A percentile compares a stretch with the other conserved stretches of the same genome.
Conservation (phyloP, 2,797 vertebrate species). For the Merluccius polli region DNA sequence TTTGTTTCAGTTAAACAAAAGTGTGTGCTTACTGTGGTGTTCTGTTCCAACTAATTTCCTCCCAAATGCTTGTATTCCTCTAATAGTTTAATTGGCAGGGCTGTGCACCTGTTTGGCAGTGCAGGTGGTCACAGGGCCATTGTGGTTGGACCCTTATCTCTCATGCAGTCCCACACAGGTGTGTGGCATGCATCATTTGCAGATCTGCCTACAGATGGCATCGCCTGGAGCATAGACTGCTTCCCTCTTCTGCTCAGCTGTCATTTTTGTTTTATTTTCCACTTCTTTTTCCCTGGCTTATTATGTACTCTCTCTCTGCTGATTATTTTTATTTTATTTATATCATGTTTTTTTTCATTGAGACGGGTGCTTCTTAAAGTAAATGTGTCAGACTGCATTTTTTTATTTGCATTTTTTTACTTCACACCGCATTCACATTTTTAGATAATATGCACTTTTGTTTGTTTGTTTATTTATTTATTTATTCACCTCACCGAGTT, state of each 20-base stretch:
- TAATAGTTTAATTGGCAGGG: slow-evolving; percentile 77
- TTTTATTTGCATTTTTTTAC: slow-evolving; percentile 61
- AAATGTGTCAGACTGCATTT: slow-evolving; percentile 54
- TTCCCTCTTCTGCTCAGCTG: slow-evolving; percentile 47
- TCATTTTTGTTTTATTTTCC: slow-evolving; percentile 32
- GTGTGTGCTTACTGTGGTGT: slow-evolving; percentile 56
- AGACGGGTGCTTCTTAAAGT: slow-evolving; percentile 57
- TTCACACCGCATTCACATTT: slow-evolving; percentile 5
- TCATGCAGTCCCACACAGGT: slow-evolving; percentile 72
- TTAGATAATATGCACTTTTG: neutral
- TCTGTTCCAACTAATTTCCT: slow-evolving; percentile 68
- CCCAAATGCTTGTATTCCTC: slow-evolving; percentile 72
- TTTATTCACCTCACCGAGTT: slow-evolving; percentile 33
- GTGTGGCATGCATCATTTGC: slow-evolving; percentile 67
- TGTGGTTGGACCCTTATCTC: slow-evolving; percentile 65
- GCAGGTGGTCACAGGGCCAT: slow-evolving; percentile 70
- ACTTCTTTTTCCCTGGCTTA: slow-evolving; percentile 51
- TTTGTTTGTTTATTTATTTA: slow-evolving; percentile 45
- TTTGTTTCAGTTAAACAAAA: slow-evolving; percentile 12
- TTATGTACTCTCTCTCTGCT: slow-evolving; percentile 54
- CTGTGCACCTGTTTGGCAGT: slow-evolving; percentile 72
- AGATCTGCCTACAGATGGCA: slow-evolving; percentile 72
- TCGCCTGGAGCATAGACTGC: slow-evolving; percentile 58
- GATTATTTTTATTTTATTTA: slow-evolving; percentile 48
- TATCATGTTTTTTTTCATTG: too few relatives aligned